A percentile compares a stretch with the other conserved stretches of the same genome.
phyloP scores from a whole-genome alignment of 2,113 vertebrate genomes.

The Polyodon spathula region DNA sequence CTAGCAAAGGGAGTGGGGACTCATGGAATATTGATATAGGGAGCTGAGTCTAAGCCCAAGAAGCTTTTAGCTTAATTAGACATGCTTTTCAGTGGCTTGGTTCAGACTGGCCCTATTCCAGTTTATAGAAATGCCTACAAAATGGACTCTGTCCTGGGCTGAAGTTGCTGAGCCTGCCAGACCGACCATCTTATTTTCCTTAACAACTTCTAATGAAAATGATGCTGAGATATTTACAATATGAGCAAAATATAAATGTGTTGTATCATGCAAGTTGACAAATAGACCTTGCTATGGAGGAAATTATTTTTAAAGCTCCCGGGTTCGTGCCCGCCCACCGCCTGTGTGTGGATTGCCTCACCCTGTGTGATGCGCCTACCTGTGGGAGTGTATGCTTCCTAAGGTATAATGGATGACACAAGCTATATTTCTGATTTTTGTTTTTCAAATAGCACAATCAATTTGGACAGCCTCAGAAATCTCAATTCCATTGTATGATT shows the following conservation, averaged over 20 bases:
- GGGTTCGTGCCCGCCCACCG: too few relatives aligned
- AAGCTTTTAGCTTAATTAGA: conserved; percentile 83
- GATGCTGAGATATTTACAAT: conserved; percentile 33
- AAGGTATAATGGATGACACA: too few relatives aligned
- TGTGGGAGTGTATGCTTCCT: too few relatives aligned
- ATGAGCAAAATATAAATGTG: background rate
- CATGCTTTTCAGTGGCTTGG: conserved; percentile 45
- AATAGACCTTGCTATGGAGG: too few relatives aligned
- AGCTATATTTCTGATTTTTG: too few relatives aligned
- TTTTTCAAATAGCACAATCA: too few relatives aligned
- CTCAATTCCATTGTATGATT: too few relatives aligned
- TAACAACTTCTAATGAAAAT: conserved; percentile 18
- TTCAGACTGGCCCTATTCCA: background rate
- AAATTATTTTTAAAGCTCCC: too few relatives aligned
- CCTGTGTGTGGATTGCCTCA: too few relatives aligned
- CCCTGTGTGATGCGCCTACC: too few relatives aligned
- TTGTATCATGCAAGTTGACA: conserved; percentile 13
- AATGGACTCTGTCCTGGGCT: background rate
- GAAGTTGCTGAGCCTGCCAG: conserved; percentile 53
- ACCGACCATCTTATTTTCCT: conserved; percentile 6
- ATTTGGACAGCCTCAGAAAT: too few relatives aligned
- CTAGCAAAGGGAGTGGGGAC: conserved; percentile 26
- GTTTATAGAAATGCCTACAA: background rate
- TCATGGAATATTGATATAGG: conserved; percentile 47
- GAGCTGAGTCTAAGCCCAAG: conserved; percentile 48